Percentiles rank a stretch among this genome's conserved stretches.
phyloP scores from a whole-genome alignment of 2,888 invertebrate genomes.

The Idaea aversata region DNA sequence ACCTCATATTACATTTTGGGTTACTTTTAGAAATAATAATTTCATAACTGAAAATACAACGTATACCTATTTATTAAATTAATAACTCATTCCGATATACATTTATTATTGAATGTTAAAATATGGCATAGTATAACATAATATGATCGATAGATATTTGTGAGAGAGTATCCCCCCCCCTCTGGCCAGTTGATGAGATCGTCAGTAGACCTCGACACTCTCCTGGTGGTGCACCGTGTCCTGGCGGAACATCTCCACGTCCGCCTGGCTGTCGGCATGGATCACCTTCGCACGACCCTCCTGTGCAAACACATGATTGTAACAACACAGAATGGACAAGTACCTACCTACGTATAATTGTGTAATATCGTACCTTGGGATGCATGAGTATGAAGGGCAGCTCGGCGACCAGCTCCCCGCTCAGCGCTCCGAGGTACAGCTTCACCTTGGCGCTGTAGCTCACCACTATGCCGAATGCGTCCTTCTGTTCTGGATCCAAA shows the following conservation, averaged over 20 bases:
- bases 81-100: no score
- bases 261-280: slow-evolving; percentile 86
- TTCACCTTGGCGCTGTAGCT: slow-evolving; percentile 97
- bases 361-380: slow-evolving; percentile 83
- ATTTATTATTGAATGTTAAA: no score
- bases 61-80: no score
- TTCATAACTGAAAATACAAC: no score
- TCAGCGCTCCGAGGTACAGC: slow-evolving; percentile 94
- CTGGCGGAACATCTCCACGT: slow-evolving; percentile 86
- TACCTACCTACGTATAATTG: slow-evolving; percentile 4
- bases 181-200: no score
- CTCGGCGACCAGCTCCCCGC: slow-evolving; percentile 95
- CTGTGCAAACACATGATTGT: slow-evolving; percentile 33
- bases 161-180: neutral
- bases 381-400: slow-evolving; percentile 96
- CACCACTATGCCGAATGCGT: slow-evolving; percentile 97
- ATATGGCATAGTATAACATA: neutral
- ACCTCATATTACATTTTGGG: no score
- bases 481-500: slow-evolving; percentile 88
- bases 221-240: slow-evolving; percentile 82
- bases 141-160: slow-evolving; percentile 3
- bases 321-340: neutral
- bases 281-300: slow-evolving; percentile 79
- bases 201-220: slow-evolving; percentile 76
- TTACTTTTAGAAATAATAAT: no score